Evolutionary conservation across 2,888 invertebrate genomes (phyloP).

Genomic region (Chesias legatella): DNA sequence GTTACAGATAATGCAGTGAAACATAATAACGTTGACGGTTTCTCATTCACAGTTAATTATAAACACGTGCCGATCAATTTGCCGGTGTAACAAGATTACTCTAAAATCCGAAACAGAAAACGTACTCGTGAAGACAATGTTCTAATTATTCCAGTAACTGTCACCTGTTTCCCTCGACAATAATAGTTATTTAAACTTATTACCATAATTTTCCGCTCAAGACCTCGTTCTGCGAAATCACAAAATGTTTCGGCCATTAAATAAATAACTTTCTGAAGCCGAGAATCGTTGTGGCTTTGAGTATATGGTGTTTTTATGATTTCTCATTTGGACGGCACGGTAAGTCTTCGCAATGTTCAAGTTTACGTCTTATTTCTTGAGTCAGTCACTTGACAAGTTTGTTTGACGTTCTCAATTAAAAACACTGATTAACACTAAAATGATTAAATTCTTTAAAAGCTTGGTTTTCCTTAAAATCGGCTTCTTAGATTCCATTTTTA

Average conservation of each 20-base stretch:
- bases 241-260: conserved; percentile 47
- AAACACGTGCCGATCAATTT: conserved; percentile 54
- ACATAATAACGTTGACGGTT: conserved; percentile 59
- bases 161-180: conserved; percentile 35
- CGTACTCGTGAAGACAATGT: conserved; percentile 6
- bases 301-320: conserved; percentile 33
- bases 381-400: not conserved
- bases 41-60: conserved; percentile 58
- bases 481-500: too few relatives aligned
- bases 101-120: too few relatives aligned
- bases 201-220: conserved; percentile 65
- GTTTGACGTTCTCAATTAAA: not conserved
- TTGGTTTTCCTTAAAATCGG: too few relatives aligned
- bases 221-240: conserved; percentile 43
- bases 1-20: conserved; percentile 52
- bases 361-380: conserved; percentile 1
- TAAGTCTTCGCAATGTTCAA: conserved; percentile 21
- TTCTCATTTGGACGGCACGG: conserved; percentile 28
- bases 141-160: conserved; percentile 33
- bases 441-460: too few relatives aligned
- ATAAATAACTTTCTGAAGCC: conserved; percentile 43
- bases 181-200: conserved; percentile 31
- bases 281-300: conserved; percentile 25
- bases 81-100: conserved; percentile 36
- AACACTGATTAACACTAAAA: too few relatives aligned